Percentiles rank a stretch among this genome's conserved stretches.
phyloP scores from a whole-genome alignment of 1,140 invertebrate genomes.

The Drosophila persimilis region DNA sequence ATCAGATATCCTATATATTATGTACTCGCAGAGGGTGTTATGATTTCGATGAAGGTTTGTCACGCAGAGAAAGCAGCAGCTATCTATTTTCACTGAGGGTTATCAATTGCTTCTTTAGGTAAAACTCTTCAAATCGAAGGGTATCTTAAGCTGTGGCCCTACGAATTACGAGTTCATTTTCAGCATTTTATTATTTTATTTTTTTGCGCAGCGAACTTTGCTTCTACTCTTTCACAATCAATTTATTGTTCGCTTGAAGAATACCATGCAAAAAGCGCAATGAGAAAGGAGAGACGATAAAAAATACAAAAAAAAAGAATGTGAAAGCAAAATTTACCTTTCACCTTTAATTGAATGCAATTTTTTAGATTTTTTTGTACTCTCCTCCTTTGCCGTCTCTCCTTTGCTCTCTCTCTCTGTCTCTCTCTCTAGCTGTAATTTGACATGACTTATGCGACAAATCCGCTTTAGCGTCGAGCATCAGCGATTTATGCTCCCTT shows the following conservation, averaged over 20 bases:
- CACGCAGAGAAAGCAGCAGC: no score
- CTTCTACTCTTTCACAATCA: slow-evolving; percentile 3
- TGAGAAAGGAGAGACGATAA: no score
- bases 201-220: neutral
- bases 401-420: neutral
- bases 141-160: no score
- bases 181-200: neutral
- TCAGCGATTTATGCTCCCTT: slow-evolving; percentile 70
- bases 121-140: no score
- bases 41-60: no score
- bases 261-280: no score
- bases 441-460: slow-evolving; percentile 81
- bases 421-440: slow-evolving; percentile 40
- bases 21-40: no score
- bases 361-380: slow-evolving; percentile 58
- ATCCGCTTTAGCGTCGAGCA: slow-evolving; percentile 77
- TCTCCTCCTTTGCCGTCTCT: neutral
- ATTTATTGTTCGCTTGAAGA: slow-evolving; percentile 26
- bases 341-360: slow-evolving; percentile 68
- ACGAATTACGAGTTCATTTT: no score
- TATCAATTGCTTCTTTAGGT: no score
- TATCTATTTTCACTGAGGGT: no score
- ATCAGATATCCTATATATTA: no score
- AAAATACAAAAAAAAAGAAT: neutral
- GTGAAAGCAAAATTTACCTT: slow-evolving; percentile 42